Base-by-base conservation (phyloP, 2,888 invertebrate genomes). In the Lymantria dispar region DNA sequence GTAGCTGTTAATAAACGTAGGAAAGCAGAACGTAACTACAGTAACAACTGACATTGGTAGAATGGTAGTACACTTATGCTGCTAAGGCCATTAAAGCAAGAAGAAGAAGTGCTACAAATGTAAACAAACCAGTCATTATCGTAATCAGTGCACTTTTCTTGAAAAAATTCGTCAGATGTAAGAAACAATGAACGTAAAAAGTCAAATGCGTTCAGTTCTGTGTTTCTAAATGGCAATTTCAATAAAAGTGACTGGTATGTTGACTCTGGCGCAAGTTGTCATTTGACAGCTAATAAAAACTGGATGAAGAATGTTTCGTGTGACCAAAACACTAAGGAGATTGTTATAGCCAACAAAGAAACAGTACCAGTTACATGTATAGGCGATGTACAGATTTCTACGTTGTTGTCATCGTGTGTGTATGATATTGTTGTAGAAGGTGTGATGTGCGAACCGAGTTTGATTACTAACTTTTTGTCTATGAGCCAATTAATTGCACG, bases 391-490 rank as follows among this genome's bases (percentile, higher is more conserved):
- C 11, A 37, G 11, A n/a, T n/a, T n/a, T 33, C 9, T n/a, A n/a
- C n/a, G n/a, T 7, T 37, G 10, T 10, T 37, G 10, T 9, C 7
- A 37, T 7, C 8, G 11, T 11, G 11, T 3, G 11, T 11, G 7
- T 3, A 37, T 3, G n/a, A 3, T 37, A 37, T 11, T 3, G 47
- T 37, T 47, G 13, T 48, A 48, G 43, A 30, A 11, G 48, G 50
- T 11, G 48, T 50, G 46, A 48, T 48, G 41, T 53, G 38, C 38
- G 46, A 48, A 37, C 52, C 49, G 11, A 49, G 45, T 22, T 45
- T 56, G 30, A 49, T 48, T 41, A 49, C 49, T 39, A 49, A 46
- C 38, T 43, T 56, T 38, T 42, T 56, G 43, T 54, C 51, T 47
- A 51, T 52, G 10, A 29, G 40, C 3, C 49, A 50, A 38, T 45